These are phyloP conservation scores for Diglossa cyanea DNA, from an alignment of 2,797 vertebrate species.

Conservation along the genomic window DNA sequence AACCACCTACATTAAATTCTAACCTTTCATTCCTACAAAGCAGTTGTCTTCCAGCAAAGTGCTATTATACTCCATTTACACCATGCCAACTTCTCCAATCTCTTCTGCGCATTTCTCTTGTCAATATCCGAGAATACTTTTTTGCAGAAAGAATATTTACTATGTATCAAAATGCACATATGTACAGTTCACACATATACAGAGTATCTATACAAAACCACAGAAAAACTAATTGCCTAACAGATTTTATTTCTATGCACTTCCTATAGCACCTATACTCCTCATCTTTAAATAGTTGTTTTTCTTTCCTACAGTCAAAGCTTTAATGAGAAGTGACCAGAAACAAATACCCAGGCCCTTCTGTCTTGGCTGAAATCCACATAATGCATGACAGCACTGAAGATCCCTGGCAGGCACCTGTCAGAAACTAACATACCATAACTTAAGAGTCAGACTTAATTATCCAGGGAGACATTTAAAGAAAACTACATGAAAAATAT, in stretches of 20 bases:
- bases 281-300: slow-evolving; percentile 50
- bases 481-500: slow-evolving; percentile 71
- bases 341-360: slow-evolving; percentile 61
- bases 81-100: neutral
- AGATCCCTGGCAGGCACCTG: slow-evolving; percentile 76
- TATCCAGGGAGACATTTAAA: slow-evolving; percentile 72
- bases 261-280: slow-evolving; percentile 17
- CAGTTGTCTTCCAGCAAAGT: neutral
- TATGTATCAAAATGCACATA: neutral
- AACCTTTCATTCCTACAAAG: slow-evolving; percentile 13
- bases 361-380: slow-evolving; percentile 74
- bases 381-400: slow-evolving; percentile 72
- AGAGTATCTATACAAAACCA: neutral
- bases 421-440: slow-evolving; percentile 74
- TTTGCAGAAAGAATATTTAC: slow-evolving; percentile 27
- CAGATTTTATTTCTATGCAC: slow-evolving; percentile 30
- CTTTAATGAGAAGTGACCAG: slow-evolving; percentile 74
- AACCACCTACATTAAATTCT: slow-evolving; percentile 27
- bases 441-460: slow-evolving; percentile 72
- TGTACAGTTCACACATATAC: neutral
- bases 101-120: neutral
- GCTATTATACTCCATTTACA: neutral
- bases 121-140: neutral
- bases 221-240: neutral
- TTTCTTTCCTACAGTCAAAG: slow-evolving; percentile 55